These are phyloP conservation scores for Anableps anableps DNA, from an alignment of 2,797 vertebrate species.

Conservation along the genomic window DNA sequence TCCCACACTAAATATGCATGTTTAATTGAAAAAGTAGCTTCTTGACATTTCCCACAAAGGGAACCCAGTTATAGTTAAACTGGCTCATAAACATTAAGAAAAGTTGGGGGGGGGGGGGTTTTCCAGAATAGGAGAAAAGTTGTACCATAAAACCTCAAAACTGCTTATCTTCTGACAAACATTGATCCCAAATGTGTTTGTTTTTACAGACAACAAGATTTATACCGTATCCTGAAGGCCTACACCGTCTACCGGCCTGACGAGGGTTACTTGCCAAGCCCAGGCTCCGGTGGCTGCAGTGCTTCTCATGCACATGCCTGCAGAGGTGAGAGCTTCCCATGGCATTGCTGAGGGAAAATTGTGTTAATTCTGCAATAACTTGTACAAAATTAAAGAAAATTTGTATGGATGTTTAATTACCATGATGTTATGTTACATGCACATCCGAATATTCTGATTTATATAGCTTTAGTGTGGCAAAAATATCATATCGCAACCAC, in stretches of 20 bases:
- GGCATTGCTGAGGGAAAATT: neutral
- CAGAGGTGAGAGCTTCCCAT: slow-evolving; percentile 84
- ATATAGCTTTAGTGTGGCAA: neutral
- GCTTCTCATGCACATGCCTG: slow-evolving; percentile 96
- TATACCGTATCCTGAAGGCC: slow-evolving; percentile 91
- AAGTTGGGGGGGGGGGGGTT: no score
- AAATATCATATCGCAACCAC: neutral
- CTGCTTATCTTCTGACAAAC: neutral
- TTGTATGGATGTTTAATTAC: neutral
- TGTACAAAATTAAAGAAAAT: neutral
- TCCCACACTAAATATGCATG: neutral
- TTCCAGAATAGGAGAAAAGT: neutral
- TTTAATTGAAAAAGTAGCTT: neutral
- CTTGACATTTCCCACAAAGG: neutral
- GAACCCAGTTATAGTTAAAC: neutral
- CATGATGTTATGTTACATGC: neutral
- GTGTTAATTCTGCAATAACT: neutral
- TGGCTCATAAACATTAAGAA: neutral
- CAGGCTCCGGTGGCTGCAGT: slow-evolving; percentile 93
- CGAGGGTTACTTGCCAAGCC: slow-evolving; percentile 93
- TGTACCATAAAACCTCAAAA: neutral
- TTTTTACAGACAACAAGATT: slow-evolving; percentile 87
- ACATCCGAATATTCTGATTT: neutral
- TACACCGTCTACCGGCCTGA: slow-evolving; percentile 91
- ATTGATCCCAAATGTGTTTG: neutral